Evolutionary conservation across 37 sponge, comb jelly and placozoan species (phyloP), one percentile per base, ranked within the genome.

Genomic region (Tethya wilhelma): DNA sequence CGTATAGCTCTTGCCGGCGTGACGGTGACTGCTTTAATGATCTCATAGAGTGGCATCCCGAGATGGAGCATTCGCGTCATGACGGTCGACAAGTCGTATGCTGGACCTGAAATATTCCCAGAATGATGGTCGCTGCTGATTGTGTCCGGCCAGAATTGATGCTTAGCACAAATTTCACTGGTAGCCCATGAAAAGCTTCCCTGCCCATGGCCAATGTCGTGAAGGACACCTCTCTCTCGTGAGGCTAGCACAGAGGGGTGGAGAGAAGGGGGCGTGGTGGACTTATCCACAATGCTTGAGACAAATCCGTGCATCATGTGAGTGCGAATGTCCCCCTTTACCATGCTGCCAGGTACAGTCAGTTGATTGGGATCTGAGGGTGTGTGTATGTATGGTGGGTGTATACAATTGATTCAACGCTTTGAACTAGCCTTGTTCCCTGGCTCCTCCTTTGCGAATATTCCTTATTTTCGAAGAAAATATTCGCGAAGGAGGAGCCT

Each of bases 151-250:
- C 80, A 78, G 36, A 55, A 14, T 5, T 45, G 65, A 44, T 53
- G 14, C 40, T 78, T 56, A 1, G 66, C 66, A 38, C 53, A 33
- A 4, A 71, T 2, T 66, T 86, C 79, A 43, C 68, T 80, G 12
- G 79, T 65, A 23, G 44, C 57, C 87, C 87, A 86, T n/a, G 36
- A 63, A 74, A 86, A 86, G 7, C 44, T 23, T 7, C 87, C 87
- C 55, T 39, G 37, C 2, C 87, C 87, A 56, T 86, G 87, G 5
- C 87, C 87, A 49, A 86, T 41, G 53, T 86, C 87, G 25, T 44
- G 30, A 36, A 8, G 25, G 12, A 86, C 79, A 25, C 87, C 87
- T 8, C 73, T 49, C 31, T 69, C 30, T 26, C 29, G 68, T 22
- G 79, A 40, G 29, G 19, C 79, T 1, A 45, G 56, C 0, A 86